Evolutionary conservation across 2,113 vertebrate species (phyloP).

Genomic region (Grammomys dolichurus): DNA sequence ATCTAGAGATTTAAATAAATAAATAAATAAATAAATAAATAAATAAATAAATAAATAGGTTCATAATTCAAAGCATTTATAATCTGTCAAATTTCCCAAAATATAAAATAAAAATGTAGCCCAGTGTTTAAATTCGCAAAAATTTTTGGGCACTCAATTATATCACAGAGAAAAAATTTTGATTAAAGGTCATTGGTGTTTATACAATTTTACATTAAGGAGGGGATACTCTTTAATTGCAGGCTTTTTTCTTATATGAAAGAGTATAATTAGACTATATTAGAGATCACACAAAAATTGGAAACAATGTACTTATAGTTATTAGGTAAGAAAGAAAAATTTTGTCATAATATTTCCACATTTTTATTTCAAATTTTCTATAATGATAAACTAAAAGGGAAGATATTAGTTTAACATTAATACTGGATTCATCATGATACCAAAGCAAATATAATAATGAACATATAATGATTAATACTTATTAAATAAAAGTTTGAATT

Average conservation of each 20-base stretch:
- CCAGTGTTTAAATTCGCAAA: not conserved
- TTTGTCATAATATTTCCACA: not conserved
- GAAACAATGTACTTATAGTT: not conserved
- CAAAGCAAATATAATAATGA: not conserved
- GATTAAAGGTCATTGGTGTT: slow-evolving; percentile 1
- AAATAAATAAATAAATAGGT: not conserved
- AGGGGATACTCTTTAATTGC: not conserved
- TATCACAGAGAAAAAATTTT: not conserved
- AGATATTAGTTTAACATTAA: not conserved
- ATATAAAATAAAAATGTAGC: not conserved
- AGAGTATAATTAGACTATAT: not conserved
- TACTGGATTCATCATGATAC: not conserved
- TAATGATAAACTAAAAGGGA: not conserved
- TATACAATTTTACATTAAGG: slow-evolving; percentile 13
- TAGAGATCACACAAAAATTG: not conserved
- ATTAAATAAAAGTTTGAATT: not conserved
- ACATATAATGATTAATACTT: not conserved
- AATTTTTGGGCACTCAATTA: not conserved
- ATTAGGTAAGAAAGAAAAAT: not conserved
- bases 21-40: too few species aligned
- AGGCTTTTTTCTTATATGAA: not conserved
- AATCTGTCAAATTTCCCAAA: not conserved
- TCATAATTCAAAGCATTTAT: not conserved
- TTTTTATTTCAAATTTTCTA: not conserved
- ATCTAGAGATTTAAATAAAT: too few species aligned